Evolutionary conservation across 2,113 vertebrate species (phyloP).

Genomic region (Caloenas nicobarica): DNA sequence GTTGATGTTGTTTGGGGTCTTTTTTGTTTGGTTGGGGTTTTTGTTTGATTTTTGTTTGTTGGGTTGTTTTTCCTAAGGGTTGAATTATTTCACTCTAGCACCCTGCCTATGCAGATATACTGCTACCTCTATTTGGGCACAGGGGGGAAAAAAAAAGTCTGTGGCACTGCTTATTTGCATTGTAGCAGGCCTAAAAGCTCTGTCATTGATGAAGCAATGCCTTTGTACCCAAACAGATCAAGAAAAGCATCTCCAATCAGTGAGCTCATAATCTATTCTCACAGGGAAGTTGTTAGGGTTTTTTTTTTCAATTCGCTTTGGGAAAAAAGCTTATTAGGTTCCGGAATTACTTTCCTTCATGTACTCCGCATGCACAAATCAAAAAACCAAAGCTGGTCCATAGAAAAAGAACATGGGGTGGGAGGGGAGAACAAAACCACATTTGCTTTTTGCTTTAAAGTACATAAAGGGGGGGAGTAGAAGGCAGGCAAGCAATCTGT

Average conservation of each 20-base stretch:
- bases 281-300: not conserved
- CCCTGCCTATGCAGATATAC: not conserved
- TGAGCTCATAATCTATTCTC: not conserved
- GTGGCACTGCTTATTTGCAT: not conserved
- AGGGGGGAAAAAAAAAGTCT: not conserved
- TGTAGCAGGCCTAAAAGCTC: not conserved
- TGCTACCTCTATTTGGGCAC: not conserved
- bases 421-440: not conserved
- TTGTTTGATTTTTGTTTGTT: not conserved
- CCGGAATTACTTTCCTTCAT: not conserved
- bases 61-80: not conserved
- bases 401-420: accelerated
- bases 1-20: not conserved
- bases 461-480: not conserved
- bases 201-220: not conserved
- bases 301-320: not conserved
- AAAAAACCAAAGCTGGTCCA: not conserved
- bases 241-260: not conserved
- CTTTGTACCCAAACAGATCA: not conserved
- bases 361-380: not conserved
- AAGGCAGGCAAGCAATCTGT: not conserved
- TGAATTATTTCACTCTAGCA: not conserved
- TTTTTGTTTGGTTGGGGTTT: not conserved
- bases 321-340: not conserved
- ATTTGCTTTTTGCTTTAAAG: not conserved